Conservation (phyloP, 1,140 invertebrate genomes). For the Drosophila virilis region DNA sequence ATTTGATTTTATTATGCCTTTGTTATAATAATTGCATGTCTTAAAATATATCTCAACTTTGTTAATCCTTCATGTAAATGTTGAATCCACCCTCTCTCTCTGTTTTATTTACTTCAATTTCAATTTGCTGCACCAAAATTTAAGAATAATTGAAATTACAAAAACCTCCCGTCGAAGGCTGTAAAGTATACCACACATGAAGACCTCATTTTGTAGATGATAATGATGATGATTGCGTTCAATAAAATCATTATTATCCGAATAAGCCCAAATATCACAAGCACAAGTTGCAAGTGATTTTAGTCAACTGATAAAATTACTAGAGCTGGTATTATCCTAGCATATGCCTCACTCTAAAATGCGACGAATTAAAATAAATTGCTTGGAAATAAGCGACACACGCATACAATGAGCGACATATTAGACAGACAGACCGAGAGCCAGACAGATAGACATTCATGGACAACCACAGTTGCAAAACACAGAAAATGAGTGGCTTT, state of each 20-base stretch:
- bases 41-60: neutral
- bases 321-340: slow-evolving; percentile 36
- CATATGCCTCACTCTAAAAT: slow-evolving; percentile 65
- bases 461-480: slow-evolving; percentile 25
- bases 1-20: no score
- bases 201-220: slow-evolving; percentile 16
- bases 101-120: slow-evolving; percentile 39
- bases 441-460: slow-evolving; percentile 10
- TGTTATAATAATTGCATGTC: neutral
- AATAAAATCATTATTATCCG: slow-evolving; percentile 69
- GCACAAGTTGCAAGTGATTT: slow-evolving; percentile 35
- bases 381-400: slow-evolving; percentile 70
- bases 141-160: slow-evolving; percentile 69
- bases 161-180: slow-evolving; percentile 12
- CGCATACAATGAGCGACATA: slow-evolving; percentile 1
- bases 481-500: slow-evolving; percentile 70
- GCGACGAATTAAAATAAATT: slow-evolving; percentile 80
- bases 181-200: slow-evolving; percentile 32
- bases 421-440: slow-evolving; percentile 4
- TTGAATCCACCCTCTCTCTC: slow-evolving; percentile 10
- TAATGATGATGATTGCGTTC: slow-evolving; percentile 64
- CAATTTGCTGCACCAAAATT: slow-evolving; percentile 60
- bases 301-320: slow-evolving; percentile 44
- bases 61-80: slow-evolving; percentile 12
- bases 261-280: no score